These are phyloP conservation scores for Pocillopora grandis DNA, from an alignment of 92 coral and sea anemone species.

Conservation along the genomic window DNA sequence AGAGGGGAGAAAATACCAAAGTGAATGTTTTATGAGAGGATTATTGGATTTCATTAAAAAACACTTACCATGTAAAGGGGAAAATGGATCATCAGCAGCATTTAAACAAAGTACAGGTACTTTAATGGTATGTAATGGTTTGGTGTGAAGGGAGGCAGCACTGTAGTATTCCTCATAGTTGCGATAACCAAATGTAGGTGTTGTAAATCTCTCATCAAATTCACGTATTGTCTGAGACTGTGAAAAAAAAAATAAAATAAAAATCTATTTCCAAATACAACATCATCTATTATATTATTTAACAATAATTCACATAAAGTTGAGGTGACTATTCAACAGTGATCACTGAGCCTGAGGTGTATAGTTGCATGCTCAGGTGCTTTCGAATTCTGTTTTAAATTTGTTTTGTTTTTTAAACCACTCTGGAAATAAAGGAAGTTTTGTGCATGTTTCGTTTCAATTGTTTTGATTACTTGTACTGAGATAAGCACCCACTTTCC, in stretches of 20 bases:
- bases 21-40: too few species aligned
- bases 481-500: too few species aligned
- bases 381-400: too few species aligned
- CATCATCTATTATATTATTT: neutral
- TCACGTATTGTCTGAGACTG: conserved; percentile 72
- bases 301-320: too few species aligned
- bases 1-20: too few species aligned
- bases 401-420: too few species aligned
- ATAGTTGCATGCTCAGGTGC: too few species aligned
- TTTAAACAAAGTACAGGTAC: conserved; percentile 82
- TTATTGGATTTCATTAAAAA: neutral
- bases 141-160: conserved; percentile 84
- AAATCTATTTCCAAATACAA: neutral
- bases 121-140: conserved; percentile 75
- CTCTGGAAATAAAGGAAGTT: too few species aligned
- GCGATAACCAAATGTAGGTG: conserved; percentile 81
- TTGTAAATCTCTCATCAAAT: conserved; percentile 82
- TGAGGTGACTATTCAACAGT: too few species aligned
- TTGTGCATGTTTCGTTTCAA: too few species aligned
- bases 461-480: too few species aligned
- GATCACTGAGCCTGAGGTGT: too few species aligned
- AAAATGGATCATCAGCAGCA: conserved; percentile 90
- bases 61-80: conserved; percentile 76
- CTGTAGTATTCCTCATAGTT: conserved; percentile 87
- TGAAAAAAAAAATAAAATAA: neutral